A percentile compares a stretch with the other conserved stretches of the same genome.
These are phyloP conservation scores for Melanotaenia duboulayi DNA, from an alignment of 2,113 vertebrate species.

Conservation along the genomic window DNA sequence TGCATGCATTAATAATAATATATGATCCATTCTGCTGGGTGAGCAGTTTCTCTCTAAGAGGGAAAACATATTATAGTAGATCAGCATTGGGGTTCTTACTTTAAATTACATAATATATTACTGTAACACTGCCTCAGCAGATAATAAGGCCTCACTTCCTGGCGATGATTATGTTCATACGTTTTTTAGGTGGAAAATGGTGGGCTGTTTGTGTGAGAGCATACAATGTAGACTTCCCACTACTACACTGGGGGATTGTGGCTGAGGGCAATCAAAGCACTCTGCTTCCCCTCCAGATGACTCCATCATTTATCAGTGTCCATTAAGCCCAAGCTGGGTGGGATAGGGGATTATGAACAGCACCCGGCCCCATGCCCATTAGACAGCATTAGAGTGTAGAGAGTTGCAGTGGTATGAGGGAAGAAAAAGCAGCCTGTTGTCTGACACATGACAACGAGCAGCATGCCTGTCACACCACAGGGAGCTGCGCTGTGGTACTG, in stretches of 20 bases:
- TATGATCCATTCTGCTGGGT: conserved; percentile 55
- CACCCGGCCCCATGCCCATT: conserved; percentile 57
- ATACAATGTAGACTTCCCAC: conserved; percentile 57
- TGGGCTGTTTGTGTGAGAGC: conserved; percentile 48
- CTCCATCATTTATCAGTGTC: conserved; percentile 78
- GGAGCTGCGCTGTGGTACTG: conserved; percentile 69
- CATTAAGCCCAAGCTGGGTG: conserved; percentile 74
- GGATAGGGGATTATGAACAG: conserved; percentile 64
- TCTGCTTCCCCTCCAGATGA: conserved; percentile 71
- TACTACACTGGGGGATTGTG: conserved; percentile 67
- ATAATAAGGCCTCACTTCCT: conserved; percentile 36
- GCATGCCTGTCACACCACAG: conserved; percentile 75
- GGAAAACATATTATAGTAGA: conserved; percentile 14
- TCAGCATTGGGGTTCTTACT: conserved; percentile 15
- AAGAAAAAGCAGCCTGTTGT: conserved; percentile 56
- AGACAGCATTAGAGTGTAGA: conserved; percentile 60
- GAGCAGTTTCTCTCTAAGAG: conserved; percentile 9
- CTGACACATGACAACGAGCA: conserved; percentile 71
- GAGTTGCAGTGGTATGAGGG: conserved; percentile 40
- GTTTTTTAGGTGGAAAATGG: conserved; percentile 31
- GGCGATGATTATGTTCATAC: conserved; percentile 23
- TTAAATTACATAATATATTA: conserved; percentile 33
- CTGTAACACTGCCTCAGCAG: conserved; percentile 12
- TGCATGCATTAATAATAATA: conserved; percentile 52
- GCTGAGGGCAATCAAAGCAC: conserved; percentile 63